These are phyloP conservation scores for Drepana falcataria DNA, from an alignment of 2,888 invertebrate species.

Conservation along the genomic window DNA sequence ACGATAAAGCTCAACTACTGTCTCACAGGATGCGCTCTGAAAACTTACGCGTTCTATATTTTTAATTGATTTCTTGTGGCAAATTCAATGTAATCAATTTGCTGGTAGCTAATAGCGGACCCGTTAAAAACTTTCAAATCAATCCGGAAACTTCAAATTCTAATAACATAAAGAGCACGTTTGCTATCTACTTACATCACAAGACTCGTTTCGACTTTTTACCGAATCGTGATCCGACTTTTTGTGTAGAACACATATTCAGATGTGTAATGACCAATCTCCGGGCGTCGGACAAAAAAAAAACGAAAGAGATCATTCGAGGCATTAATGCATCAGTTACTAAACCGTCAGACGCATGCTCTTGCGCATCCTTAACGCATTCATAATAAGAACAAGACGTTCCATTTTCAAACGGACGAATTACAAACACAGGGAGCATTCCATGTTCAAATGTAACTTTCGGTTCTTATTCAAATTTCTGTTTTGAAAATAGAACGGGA, in stretches of 20 bases:
- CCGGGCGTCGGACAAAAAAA: conserved; percentile 64
- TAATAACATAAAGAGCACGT: conserved; percentile 72
- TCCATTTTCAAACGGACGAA: conserved; percentile 66
- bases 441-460: conserved; percentile 46
- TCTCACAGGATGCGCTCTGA: neutral
- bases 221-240: conserved; percentile 70
- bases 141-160: conserved; percentile 70
- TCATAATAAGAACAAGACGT: conserved; percentile 73
- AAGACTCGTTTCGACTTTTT: conserved; percentile 62
- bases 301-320: conserved; percentile 59
- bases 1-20: neutral
- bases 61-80: conserved; percentile 22
- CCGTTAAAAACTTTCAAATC: conserved; percentile 56
- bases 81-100: conserved; percentile 38
- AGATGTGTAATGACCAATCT: conserved; percentile 77
- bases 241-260: conserved; percentile 73
- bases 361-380: conserved; percentile 73
- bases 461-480: conserved; percentile 68
- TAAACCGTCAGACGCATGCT: conserved; percentile 75
- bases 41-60: conserved; percentile 9
- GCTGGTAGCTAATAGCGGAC: conserved; percentile 28
- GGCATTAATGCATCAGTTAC: conserved; percentile 77
- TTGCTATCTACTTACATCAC: conserved; percentile 68
- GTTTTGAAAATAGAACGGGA: conserved; percentile 54
- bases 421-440: conserved; percentile 65